phyloP scores from a whole-genome alignment of 2,888 invertebrate genomes.

The Acrobasis repandana region DNA sequence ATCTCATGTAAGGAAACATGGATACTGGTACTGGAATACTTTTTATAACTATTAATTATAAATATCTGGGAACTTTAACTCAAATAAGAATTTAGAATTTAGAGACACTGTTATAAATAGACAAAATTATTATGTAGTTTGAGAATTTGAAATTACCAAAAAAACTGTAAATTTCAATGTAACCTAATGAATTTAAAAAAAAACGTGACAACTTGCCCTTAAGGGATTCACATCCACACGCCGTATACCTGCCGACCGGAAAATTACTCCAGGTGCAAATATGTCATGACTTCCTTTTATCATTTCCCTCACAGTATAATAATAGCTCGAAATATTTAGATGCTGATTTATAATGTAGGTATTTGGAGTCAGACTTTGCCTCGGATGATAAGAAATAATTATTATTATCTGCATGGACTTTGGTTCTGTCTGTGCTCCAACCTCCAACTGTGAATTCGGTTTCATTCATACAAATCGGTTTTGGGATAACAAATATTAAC shows the following conservation, averaged over 20 bases:
- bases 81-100: too few relatives aligned
- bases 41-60: too few relatives aligned
- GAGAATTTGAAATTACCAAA: background rate
- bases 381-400: background rate
- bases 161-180: background rate
- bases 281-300: conserved; percentile 5
- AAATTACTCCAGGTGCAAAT: conserved; percentile 12
- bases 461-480: too few relatives aligned
- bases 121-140: too few relatives aligned
- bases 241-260: conserved; percentile 2
- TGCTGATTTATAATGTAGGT: background rate
- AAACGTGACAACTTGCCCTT: background rate
- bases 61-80: too few relatives aligned
- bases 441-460: background rate
- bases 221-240: background rate
- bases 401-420: background rate
- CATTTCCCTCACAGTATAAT: background rate
- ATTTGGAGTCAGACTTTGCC: background rate
- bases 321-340: conserved; percentile 1
- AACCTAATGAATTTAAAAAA: background rate
- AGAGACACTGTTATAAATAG: too few relatives aligned
- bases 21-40: too few relatives aligned
- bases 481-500: too few relatives aligned
- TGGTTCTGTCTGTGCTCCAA: background rate
- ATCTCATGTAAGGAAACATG: too few relatives aligned